Conservation (phyloP, 2,113 vertebrate species). For the Onychostruthus taczanowskii region DNA sequence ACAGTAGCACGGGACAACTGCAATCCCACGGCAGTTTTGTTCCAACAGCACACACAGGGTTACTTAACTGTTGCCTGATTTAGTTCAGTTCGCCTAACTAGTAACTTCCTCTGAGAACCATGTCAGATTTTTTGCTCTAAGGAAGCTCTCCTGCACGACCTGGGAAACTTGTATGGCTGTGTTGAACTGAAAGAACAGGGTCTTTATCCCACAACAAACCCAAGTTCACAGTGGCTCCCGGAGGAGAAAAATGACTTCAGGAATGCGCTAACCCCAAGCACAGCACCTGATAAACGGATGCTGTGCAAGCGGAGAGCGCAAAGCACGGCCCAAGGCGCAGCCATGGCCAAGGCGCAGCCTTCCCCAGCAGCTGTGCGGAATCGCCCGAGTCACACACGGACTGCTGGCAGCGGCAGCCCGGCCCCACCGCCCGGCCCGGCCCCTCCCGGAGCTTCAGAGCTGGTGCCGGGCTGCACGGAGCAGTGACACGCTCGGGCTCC, state of each 20-base stretch:
- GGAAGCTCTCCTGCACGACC: neutral
- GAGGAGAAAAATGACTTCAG: neutral
- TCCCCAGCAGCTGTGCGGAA: rapidly evolving
- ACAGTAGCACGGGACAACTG: neutral
- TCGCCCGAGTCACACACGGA: rapidly evolving
- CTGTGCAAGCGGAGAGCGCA: neutral
- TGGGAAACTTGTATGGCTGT: neutral
- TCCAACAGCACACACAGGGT: neutral
- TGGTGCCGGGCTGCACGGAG: neutral
- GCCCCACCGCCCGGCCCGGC: neutral
- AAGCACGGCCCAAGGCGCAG: rapidly evolving
- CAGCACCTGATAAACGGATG: neutral
- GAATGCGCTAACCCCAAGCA: rapidly evolving
- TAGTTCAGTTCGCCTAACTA: neutral
- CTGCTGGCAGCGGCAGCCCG: rapidly evolving
- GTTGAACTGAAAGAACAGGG: neutral
- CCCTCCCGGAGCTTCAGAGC: neutral
- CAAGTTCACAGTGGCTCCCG: rapidly evolving
- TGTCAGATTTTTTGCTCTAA: neutral
- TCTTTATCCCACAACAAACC: neutral
- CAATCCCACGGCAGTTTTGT: neutral
- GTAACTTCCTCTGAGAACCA: neutral
- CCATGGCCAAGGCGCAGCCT: too few species aligned
- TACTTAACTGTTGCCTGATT: neutral
- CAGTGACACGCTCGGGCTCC: neutral